A percentile compares a stretch with the other conserved stretches of the same genome.
These are phyloP conservation scores for Diplazon laetatorius DNA, from an alignment of 2,888 invertebrate genomes.

Conservation along the genomic window DNA sequence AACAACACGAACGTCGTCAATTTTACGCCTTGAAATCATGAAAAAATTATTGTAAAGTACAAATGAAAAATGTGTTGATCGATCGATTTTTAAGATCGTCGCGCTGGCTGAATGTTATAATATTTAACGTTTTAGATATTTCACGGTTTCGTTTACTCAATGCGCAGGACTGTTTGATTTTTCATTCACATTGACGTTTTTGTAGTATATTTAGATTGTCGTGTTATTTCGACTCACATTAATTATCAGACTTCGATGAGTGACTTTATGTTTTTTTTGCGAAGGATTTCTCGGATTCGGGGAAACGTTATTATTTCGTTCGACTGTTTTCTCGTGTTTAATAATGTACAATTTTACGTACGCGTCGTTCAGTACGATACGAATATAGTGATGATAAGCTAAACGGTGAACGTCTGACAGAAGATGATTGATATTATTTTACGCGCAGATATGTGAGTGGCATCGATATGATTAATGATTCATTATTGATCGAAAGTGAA, in stretches of 20 bases:
- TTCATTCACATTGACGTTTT: neutral
- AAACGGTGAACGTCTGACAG: constrained; percentile 4
- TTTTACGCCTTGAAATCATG: neutral
- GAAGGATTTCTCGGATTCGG: constrained; percentile 22
- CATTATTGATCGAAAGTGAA: neutral
- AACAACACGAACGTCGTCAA: neutral
- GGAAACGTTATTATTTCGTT: constrained; percentile 13
- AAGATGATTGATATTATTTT: neutral
- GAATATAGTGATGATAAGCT: constrained; percentile 11
- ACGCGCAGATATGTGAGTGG: too few species aligned
- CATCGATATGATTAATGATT: neutral
- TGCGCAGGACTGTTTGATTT: neutral
- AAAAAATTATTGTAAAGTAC: neutral
- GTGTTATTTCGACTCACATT: constrained; percentile 33
- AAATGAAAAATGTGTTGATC: neutral
- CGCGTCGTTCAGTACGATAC: neutral
- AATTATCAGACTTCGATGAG: constrained; percentile 14
- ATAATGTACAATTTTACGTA: constrained; percentile 16
- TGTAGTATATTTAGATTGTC: constrained; percentile 9
- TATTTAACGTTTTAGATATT: neutral
- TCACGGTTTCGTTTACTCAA: constrained; percentile 10
- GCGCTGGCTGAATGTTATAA: neutral
- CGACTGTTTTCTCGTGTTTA: constrained; percentile 23
- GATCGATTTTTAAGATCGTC: constrained; percentile 5
- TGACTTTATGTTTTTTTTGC: constrained; percentile 13